Conservation (phyloP, 2,113 vertebrate genomes). For the Notarius lentiginosus region DNA sequence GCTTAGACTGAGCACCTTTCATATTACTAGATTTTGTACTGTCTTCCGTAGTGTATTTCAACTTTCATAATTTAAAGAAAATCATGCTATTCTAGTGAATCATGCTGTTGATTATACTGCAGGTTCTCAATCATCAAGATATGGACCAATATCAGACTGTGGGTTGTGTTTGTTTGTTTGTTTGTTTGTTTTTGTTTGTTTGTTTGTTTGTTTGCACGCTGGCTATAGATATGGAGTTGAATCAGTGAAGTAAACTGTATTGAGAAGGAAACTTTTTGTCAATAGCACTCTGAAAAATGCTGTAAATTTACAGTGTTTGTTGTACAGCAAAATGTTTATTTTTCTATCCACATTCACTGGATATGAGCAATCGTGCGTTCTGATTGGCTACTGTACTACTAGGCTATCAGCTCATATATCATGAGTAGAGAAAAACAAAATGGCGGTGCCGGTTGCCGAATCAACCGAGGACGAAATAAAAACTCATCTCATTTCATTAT, state of each 20-base stretch:
- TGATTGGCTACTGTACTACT: too few relatives aligned
- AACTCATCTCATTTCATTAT: too few relatives aligned
- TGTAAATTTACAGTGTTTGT: neutral
- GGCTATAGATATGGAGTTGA: neutral
- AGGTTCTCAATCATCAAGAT: neutral
- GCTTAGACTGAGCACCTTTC: neutral
- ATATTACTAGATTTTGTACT: neutral
- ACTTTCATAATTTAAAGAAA: neutral
- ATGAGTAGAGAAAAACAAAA: too few relatives aligned
- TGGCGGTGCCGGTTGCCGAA: too few relatives aligned
- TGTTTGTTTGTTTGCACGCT: too few relatives aligned
- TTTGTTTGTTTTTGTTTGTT: too few relatives aligned
- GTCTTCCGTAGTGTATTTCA: neutral
- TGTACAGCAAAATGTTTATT: neutral
- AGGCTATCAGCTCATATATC: too few relatives aligned
- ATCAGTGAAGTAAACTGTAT: neutral
- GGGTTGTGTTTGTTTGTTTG: too few relatives aligned
- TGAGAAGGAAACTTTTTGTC: neutral
- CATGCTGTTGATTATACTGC: neutral
- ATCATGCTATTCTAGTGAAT: neutral
- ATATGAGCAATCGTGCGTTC: too few relatives aligned
- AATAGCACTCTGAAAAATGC: neutral
- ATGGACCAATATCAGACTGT: neutral
- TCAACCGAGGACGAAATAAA: too few relatives aligned
- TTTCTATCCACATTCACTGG: too few relatives aligned